phyloP scores from a whole-genome alignment of 2,797 vertebrate genomes.

The Apodemus agrarius region DNA sequence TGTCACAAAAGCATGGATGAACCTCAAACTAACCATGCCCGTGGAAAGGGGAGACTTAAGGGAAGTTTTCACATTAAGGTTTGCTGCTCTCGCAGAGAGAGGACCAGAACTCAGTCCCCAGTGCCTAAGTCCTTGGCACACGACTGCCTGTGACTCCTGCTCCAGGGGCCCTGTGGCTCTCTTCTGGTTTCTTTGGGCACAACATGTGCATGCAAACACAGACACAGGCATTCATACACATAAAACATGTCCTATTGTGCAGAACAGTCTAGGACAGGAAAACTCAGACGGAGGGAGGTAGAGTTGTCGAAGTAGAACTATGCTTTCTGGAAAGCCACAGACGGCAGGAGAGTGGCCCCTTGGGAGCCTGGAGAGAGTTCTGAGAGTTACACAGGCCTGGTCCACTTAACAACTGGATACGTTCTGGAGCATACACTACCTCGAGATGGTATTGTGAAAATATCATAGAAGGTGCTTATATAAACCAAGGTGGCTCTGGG shows the following conservation, averaged over 20 bases:
- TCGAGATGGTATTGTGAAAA: background rate
- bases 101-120: background rate
- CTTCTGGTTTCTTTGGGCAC: background rate
- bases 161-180: no score
- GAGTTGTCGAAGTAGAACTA: background rate
- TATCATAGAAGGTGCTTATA: background rate
- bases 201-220: background rate
- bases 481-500: background rate
- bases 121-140: background rate
- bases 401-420: background rate
- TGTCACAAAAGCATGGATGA: background rate
- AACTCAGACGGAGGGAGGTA: background rate
- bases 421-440: background rate
- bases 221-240: background rate
- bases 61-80: background rate
- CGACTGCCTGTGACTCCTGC: background rate
- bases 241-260: background rate
- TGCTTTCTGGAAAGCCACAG: background rate
- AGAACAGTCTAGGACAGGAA: background rate
- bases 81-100: background rate
- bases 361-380: background rate
- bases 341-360: background rate
- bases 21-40: background rate
- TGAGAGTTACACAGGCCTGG: background rate
- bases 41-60: background rate